Conservation (phyloP, 2,888 invertebrate genomes). For the Diarsia mendica region DNA sequence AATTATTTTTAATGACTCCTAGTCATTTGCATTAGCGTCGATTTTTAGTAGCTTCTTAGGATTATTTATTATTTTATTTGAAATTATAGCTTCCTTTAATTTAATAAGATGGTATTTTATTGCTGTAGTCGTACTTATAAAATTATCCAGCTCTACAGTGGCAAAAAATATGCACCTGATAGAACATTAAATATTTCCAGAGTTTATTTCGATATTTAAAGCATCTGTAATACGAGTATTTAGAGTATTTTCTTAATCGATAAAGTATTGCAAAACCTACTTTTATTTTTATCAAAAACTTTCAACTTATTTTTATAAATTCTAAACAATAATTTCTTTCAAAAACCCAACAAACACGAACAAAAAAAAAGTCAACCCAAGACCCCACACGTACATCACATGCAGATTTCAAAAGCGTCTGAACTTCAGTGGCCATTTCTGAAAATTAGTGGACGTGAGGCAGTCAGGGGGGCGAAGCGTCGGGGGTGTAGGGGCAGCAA, state of each 20-base stretch:
- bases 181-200: neutral
- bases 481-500: conserved; percentile 69
- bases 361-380: conserved; percentile 25
- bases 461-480: conserved; percentile 64
- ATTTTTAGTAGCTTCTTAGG: conserved; percentile 64
- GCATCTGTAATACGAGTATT: neutral
- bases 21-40: conserved; percentile 72
- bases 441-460: conserved; percentile 87
- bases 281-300: neutral
- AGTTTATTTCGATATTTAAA: neutral
- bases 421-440: conserved; percentile 86
- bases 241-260: neutral
- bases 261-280: neutral
- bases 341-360: conserved; percentile 6
- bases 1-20: conserved; percentile 87
- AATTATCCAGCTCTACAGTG: neutral
- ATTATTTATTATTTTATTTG: conserved; percentile 50
- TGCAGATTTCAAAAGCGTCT: conserved; percentile 78
- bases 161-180: neutral
- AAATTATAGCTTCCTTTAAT: conserved; percentile 56
- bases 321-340: neutral
- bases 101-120: conserved; percentile 47
- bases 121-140: conserved; percentile 11
- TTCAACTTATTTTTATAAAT: neutral
- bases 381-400: conserved; percentile 62